Conservation (phyloP, 37 sponge, comb jelly and placozoan species). For the Corticium candelabrum region DNA sequence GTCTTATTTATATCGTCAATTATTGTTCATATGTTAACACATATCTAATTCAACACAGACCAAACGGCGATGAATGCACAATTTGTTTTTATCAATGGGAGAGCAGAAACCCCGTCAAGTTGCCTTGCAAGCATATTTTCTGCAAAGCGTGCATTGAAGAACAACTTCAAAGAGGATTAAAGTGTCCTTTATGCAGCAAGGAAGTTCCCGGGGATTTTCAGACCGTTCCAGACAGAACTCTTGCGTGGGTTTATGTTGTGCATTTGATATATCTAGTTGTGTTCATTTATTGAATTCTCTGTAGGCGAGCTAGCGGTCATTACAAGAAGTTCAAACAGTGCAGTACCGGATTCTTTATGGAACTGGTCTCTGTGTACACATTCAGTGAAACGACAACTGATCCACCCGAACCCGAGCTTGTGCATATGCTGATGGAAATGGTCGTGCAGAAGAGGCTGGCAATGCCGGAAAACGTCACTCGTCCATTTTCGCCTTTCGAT, state of each 20-base stretch:
- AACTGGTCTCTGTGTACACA: background rate
- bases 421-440: background rate
- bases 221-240: no score
- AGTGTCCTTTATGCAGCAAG: background rate
- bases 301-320: no score
- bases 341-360: background rate
- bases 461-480: background rate
- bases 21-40: no score
- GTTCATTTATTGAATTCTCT: no score
- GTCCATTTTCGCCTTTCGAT: background rate
- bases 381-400: background rate
- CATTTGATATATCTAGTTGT: no score
- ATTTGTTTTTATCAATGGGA: background rate
- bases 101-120: background rate
- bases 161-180: no score
- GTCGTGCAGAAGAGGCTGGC: background rate
- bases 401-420: background rate
- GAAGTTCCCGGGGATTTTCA: no score
- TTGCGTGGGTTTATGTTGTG: no score
- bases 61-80: background rate
- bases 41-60: no score
- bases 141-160: background rate
- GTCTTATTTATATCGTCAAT: no score
- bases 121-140: background rate
- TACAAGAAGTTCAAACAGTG: background rate